phyloP scores from a whole-genome alignment of 1,140 invertebrate species.

The Phenacoccus solenopsis region DNA sequence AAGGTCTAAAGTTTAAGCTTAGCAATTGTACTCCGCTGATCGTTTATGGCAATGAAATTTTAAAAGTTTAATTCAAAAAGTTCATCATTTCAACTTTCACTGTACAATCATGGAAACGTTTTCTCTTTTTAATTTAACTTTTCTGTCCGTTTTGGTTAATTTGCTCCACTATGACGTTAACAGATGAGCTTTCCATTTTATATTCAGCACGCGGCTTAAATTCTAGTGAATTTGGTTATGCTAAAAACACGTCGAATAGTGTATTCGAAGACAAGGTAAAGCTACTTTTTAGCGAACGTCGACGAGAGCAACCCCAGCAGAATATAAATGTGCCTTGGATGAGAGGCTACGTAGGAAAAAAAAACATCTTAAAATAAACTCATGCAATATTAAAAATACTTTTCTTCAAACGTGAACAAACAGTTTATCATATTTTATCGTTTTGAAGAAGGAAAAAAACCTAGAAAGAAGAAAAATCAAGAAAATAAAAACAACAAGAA shows the following conservation, averaged over 20 bases:
- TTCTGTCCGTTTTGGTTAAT: slow-evolving; percentile 1
- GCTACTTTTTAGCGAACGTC: neutral
- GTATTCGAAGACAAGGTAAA: slow-evolving; percentile 1
- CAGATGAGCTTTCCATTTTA: neutral
- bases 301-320: neutral
- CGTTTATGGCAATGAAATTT: too few relatives aligned
- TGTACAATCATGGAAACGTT: neutral
- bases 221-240: slow-evolving; percentile 2
- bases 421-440: neutral
- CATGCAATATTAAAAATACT: neutral
- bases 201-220: slow-evolving; percentile 1
- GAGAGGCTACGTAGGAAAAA: neutral
- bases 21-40: too few relatives aligned
- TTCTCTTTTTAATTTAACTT: neutral
- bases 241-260: neutral
- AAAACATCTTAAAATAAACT: neutral
- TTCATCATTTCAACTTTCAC: neutral
- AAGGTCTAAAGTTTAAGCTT: too few relatives aligned
- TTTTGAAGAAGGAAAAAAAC: neutral
- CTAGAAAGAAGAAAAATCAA: neutral
- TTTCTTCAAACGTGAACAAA: neutral
- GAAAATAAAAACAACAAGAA: neutral
- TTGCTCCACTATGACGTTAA: neutral
- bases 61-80: neutral
- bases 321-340: neutral